Evolutionary conservation across 2,888 invertebrate genomes (phyloP).

Genomic region (Amiota mariae): DNA sequence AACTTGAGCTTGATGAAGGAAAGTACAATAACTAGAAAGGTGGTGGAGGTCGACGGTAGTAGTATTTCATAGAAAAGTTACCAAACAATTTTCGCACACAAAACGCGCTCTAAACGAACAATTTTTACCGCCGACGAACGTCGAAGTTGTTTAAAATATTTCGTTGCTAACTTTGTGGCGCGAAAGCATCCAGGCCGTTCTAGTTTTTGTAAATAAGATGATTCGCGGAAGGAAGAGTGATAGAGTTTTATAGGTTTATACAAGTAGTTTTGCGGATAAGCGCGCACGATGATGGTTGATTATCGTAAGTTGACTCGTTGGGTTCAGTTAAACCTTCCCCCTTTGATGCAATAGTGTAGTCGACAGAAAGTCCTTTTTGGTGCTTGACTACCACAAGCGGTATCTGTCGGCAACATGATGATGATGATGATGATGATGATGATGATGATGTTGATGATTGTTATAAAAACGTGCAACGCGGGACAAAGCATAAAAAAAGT

Average conservation of each 20-base stretch:
- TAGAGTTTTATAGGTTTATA: not conserved
- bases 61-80: constrained; percentile 22
- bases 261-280: constrained; percentile 12
- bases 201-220: not conserved
- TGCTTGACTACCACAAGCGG: too few relatives aligned
- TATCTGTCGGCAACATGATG: constrained; percentile 28
- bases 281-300: not conserved
- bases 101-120: constrained; percentile 9
- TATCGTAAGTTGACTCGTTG: not conserved
- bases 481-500: not conserved
- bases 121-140: not conserved
- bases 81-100: constrained; percentile 21
- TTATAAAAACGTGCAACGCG: constrained; percentile 3
- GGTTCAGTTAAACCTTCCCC: not conserved
- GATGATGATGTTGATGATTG: not conserved
- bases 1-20: too few relatives aligned
- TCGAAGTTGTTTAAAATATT: constrained; percentile 14
- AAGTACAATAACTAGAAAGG: too few relatives aligned
- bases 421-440: not conserved
- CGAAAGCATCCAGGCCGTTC: not conserved
- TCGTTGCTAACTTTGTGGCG: constrained; percentile 26
- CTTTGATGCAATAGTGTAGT: not conserved
- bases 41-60: not conserved
- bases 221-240: not conserved
- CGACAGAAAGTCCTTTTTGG: not conserved